Evolutionary conservation across 2,888 invertebrate genomes (phyloP), one percentile per base, ranked within the genome.

Genomic region (Calephelis perditalis): DNA sequence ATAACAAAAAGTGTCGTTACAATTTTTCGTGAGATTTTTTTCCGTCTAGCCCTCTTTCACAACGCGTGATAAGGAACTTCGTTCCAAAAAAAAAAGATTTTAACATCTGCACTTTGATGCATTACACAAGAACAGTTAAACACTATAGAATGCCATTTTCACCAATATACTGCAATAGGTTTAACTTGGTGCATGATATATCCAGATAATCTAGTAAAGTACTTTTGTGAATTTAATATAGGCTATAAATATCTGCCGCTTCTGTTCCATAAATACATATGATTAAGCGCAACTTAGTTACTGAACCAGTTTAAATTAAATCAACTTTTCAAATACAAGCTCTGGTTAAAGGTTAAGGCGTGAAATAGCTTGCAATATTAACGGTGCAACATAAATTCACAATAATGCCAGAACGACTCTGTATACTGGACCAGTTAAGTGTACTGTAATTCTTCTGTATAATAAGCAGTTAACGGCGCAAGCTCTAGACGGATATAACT

Each of bases 261-360:
- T 52, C 49, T 52, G 9, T 52, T 52, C 35, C 26, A 52, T 52
- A 52, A 52, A 52, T 52, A 26, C 35, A 26, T 35, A 35, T 11
- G 26, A 52, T 52, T 10, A 26, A 26, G 3, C 26, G 49, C 49
- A 52, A 52, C 49, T 26, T 52, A 47, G 49, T 52, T 52, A 52
- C 35, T 52, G 49, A 62, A 68, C 68, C 62, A 63, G 68, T 66
- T 68, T 62, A 58, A 68, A 66, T 65, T 65, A 63, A 67, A 65
- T 64, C 65, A 61, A 67, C 66, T 63, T 63, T 65, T 64, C 65
- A 63, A 62, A 60, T 63, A 60, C 65, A 63, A 64, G 64, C 62
- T 62, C 62, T 63, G 57, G 62, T 47, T 65, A 67, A 64, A 67
- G 65, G 67, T 65, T 62, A 67, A 65, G 61, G 63, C 60, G 57